phyloP scores from a whole-genome alignment of 2,797 vertebrate species.

The Phoeniculus purpureus region DNA sequence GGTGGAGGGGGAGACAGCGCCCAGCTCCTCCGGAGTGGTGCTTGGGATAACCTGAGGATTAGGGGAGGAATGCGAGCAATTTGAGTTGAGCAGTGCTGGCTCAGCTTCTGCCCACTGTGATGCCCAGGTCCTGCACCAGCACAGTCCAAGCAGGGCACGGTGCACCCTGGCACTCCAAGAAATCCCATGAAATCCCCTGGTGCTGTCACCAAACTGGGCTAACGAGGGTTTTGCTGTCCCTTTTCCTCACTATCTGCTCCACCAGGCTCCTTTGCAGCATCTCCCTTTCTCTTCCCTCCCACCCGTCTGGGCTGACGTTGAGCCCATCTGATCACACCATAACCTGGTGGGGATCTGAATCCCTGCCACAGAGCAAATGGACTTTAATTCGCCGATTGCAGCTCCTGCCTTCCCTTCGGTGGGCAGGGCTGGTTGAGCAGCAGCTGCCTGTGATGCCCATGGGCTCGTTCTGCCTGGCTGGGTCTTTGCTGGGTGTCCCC shows the following conservation, averaged over 20 bases:
- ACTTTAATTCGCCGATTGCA: accelerated
- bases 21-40: accelerated
- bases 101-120: background rate
- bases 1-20: background rate
- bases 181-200: background rate
- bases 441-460: background rate
- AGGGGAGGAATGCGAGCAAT: background rate
- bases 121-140: background rate
- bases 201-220: accelerated
- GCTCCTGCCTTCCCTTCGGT: background rate
- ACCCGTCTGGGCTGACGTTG: background rate
- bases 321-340: accelerated
- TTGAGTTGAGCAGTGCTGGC: background rate
- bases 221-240: accelerated
- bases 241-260: background rate
- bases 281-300: background rate
- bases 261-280: background rate
- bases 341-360: background rate
- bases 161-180: background rate
- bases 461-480: background rate
- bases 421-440: background rate
- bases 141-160: accelerated
- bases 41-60: background rate
- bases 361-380: background rate
- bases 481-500: background rate